Evolutionary conservation across 1,140 invertebrate genomes (phyloP), one percentile per base, ranked within the genome.

Genomic region (Eupristina koningsbergeri): DNA sequence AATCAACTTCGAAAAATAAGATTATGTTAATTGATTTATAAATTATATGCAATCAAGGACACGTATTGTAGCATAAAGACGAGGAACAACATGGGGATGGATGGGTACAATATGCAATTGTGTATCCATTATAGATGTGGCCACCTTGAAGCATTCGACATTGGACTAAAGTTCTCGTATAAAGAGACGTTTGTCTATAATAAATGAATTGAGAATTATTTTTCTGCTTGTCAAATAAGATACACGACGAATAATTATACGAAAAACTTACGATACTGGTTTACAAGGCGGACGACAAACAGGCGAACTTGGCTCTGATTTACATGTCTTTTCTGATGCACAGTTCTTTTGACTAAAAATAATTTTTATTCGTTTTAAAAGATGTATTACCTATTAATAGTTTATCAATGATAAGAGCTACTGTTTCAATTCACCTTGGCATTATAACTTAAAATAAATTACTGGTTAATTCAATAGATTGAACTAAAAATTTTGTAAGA

Each of bases 81-180:
- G 53, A 8, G 26, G 7, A 61, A n/a, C 53, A 61, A 26, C 78
- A 50, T 26, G 67, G 22, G 45, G 22, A 8, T 73, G 15, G 7
- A 74, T 53, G 63, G 31, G 5, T 36, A 53, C 41, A 69, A n/a
- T 50, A 45, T 13, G 69, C 47, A 9, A 0, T 58, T 53, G 0
- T 31, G 29, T 58, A 15, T 45, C 71, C 80, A 34, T 74, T 29
- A 26, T 36, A 81, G 22, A 29, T 5, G 11, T 41, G 19, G 15
- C 80, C 80, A 41, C 80, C 80, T 63, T 81, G 80, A 34, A 74
- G 22, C 71, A 74, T 75, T 41, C 3, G 45, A 39, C 71, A 81
- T 7, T 15, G 69, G 29, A 63, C 69, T 63, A 81, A 36, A 8
- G 69, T 26, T n/a, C n/a, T 71, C 29, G 64, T 22, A 73, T 34